Evolutionary conservation across 2,113 vertebrate species (phyloP).

Genomic region (Diadophis punctatus): DNA sequence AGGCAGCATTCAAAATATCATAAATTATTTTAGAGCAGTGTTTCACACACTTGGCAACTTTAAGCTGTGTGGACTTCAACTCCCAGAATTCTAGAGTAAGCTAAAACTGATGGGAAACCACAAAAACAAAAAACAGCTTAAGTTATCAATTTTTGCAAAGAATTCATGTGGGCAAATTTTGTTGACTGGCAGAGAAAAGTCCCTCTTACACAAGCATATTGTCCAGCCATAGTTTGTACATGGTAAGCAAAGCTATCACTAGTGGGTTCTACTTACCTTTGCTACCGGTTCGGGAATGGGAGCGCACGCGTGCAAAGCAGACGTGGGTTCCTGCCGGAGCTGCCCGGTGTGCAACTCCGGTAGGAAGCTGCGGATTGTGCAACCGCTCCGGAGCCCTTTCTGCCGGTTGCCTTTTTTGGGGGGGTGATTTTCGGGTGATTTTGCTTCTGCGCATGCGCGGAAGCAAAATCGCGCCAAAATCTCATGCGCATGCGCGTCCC

Average conservation of each 20-base stretch:
- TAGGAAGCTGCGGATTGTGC: too few relatives aligned
- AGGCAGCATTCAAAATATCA: background rate
- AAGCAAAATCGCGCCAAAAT: too few relatives aligned
- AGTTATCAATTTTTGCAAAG: background rate
- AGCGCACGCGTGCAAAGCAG: too few relatives aligned
- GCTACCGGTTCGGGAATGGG: too few relatives aligned
- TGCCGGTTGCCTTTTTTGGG: too few relatives aligned
- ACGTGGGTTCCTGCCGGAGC: too few relatives aligned
- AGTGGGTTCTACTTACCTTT: too few relatives aligned
- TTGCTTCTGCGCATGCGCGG: too few relatives aligned
- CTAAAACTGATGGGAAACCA: background rate
- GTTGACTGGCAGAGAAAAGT: background rate
- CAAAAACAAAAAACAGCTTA: background rate
- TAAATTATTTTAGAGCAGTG: background rate
- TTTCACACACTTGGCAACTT: background rate
- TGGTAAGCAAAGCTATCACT: background rate
- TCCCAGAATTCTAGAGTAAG: background rate
- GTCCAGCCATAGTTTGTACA: background rate
- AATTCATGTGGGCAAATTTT: background rate
- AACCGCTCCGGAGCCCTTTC: too few relatives aligned
- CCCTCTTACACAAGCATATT: background rate
- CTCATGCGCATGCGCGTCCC: too few relatives aligned
- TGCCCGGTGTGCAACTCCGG: too few relatives aligned
- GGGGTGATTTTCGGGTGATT: too few relatives aligned
- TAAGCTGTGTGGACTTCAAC: background rate